phyloP scores from a whole-genome alignment of 2,113 vertebrate species.

The Spea bombifrons region DNA sequence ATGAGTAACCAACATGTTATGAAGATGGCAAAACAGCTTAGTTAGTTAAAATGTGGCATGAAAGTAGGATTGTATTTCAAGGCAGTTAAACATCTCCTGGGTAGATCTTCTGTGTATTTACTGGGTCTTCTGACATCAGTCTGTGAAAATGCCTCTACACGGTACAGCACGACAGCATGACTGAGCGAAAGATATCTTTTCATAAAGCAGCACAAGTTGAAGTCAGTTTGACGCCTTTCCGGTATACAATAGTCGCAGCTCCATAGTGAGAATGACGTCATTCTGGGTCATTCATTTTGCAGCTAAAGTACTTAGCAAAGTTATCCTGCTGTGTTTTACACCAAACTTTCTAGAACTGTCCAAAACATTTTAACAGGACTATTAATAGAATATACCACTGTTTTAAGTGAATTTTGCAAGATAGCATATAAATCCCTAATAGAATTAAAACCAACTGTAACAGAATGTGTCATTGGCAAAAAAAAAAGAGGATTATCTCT shows the following conservation, averaged over 20 bases:
- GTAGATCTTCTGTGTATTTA: too few species aligned
- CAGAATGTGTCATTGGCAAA: too few species aligned
- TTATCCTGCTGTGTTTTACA: constrained; percentile 17
- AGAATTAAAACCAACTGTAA: too few species aligned
- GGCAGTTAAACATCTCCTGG: too few species aligned
- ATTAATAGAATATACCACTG: too few species aligned
- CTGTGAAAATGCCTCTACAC: not conserved
- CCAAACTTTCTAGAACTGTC: not conserved
- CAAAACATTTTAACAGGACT: not conserved
- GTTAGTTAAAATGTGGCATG: too few species aligned
- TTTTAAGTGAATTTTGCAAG: too few species aligned
- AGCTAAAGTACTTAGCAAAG: not conserved
- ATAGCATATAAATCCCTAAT: too few species aligned
- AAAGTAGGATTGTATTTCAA: too few species aligned
- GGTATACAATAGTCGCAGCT: constrained; percentile 4
- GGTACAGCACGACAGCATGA: not conserved
- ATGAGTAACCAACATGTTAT: too few species aligned
- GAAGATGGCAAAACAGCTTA: too few species aligned
- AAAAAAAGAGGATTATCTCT: not conserved
- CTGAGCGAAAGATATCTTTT: constrained; percentile 14
- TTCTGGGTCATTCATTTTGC: constrained; percentile 5
- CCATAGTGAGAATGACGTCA: constrained; percentile 31
- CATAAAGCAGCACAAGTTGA: constrained; percentile 26
- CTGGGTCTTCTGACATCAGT: too few species aligned
- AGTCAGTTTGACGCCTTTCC: constrained; percentile 38